Percentiles rank a stretch among this genome's conserved stretches.
Conservation (phyloP, 2,113 vertebrate genomes). For the Heterotis niloticus region DNA sequence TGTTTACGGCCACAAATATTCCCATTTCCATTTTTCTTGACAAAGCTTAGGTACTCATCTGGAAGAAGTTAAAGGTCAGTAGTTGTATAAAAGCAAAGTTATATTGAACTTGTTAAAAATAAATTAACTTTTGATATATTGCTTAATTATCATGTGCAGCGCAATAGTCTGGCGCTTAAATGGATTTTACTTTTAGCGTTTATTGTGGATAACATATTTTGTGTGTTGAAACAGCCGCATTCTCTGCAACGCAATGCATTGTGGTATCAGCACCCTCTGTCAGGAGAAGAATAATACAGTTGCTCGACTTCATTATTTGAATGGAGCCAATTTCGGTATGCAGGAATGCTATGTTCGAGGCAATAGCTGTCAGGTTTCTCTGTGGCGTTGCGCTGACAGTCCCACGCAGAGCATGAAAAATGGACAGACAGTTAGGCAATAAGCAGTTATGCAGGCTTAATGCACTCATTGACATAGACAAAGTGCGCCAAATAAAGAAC, state of each 20-base stretch:
- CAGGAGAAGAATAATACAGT: background rate
- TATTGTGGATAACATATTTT: background rate
- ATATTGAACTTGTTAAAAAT: background rate
- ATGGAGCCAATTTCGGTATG: background rate
- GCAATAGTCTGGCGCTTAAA: background rate
- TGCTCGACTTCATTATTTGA: background rate
- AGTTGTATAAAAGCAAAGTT: background rate
- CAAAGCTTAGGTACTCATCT: background rate
- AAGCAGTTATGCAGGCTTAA: slow-evolving; percentile 26
- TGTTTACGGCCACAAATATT: background rate
- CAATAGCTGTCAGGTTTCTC: background rate
- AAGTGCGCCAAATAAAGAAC: slow-evolving; percentile 20
- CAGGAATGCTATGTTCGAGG: background rate
- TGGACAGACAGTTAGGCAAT: background rate
- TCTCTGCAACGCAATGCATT: background rate
- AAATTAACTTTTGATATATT: slow-evolving; percentile 4
- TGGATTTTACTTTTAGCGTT: background rate
- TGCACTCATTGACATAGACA: slow-evolving; percentile 41
- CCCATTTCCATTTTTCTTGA: background rate
- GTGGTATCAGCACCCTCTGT: background rate
- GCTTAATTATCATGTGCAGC: no score
- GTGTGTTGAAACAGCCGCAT: background rate
- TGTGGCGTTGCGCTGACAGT: background rate
- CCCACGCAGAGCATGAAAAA: slow-evolving; percentile 4
- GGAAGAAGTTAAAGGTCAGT: background rate